Base-by-base conservation (phyloP, 2,888 invertebrate species). In the Homarus gammarus region DNA sequence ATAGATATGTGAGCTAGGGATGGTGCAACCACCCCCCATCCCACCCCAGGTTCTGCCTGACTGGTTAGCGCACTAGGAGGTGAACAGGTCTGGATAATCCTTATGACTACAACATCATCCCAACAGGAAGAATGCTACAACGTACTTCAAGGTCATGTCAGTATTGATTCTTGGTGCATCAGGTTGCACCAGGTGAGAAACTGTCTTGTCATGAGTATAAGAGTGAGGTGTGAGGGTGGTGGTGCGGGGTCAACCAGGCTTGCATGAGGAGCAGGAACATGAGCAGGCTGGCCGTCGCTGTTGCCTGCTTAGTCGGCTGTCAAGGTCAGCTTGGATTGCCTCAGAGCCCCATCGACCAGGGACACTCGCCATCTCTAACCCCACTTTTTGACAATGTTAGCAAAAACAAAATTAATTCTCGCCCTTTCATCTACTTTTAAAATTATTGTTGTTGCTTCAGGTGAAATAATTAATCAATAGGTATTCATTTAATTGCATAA, bases 261-360 rank as follows among this genome's bases (percentile, higher is more conserved):
- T 86, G 86, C 79, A 86, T 86, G 79, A 86, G 78, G 78, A 68
- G 86, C 79, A 79, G 70, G 85, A 86, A 72, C 79, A 86, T 68
- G 78, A 86, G 68, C 86, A 79, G 56, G 86, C 86, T 79, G 72
- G 78, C 86, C 79, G 78, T 70, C 85, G 79, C 84, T 86, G 86
- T 86, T 86, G 86, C 86, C 86, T 86, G 86, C 86, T 86, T 86
- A 86, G 86, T 79, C 77, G 78, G 77, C 78, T 86, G 79, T 86
- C 86, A 86, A 86, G 86, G 86, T 86, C 86, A 86, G 86, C 38
- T 86, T 70, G 86, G 56, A 86, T 79, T 86, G 86, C 86, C 86
- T 86, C 79, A 86, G 77, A 79, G 56, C 44, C 86, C 79, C 86
- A 86, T 86, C 86, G 86, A 86, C 86, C 86, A 85, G 40, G 79